Evolutionary conservation across 2,797 vertebrate genomes (phyloP).

Genomic region (Aplochiton taeniatus): DNA sequence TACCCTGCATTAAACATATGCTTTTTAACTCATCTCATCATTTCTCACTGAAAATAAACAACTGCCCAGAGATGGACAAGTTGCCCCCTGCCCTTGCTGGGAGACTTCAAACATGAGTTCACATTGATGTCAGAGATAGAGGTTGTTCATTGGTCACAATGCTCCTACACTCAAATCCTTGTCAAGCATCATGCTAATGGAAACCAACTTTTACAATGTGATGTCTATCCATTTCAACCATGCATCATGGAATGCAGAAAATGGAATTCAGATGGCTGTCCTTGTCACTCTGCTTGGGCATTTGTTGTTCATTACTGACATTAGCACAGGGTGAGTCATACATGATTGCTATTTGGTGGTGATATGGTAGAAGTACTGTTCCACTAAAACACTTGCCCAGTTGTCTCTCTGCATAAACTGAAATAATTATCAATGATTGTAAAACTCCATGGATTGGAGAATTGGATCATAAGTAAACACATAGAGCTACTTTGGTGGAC

Average conservation of each 20-base stretch:
- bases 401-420: not conserved
- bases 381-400: too few relatives aligned
- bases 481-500: not conserved
- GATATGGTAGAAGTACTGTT: not conserved
- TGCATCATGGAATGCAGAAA: not conserved
- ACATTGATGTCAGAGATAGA: not conserved
- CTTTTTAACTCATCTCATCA: slow-evolving; percentile 5
- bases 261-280: slow-evolving; percentile 16
- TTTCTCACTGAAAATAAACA: slow-evolving; percentile 5
- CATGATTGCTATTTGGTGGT: not conserved
- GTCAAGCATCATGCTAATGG: not conserved
- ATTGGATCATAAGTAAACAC: too few relatives aligned
- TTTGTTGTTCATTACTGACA: not conserved
- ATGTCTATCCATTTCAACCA: not conserved
- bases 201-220: slow-evolving; percentile 1
- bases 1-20: not conserved
- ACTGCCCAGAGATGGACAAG: not conserved
- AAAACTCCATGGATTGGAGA: too few relatives aligned
- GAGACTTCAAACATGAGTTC: not conserved
- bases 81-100: slow-evolving; percentile 8
- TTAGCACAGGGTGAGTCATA: not conserved
- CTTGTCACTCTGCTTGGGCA: not conserved
- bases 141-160: not conserved
- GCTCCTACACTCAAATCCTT: not conserved
- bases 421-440: too few relatives aligned